Conservation (phyloP, 2,113 vertebrate species). For the Gracilinanus agilis region DNA sequence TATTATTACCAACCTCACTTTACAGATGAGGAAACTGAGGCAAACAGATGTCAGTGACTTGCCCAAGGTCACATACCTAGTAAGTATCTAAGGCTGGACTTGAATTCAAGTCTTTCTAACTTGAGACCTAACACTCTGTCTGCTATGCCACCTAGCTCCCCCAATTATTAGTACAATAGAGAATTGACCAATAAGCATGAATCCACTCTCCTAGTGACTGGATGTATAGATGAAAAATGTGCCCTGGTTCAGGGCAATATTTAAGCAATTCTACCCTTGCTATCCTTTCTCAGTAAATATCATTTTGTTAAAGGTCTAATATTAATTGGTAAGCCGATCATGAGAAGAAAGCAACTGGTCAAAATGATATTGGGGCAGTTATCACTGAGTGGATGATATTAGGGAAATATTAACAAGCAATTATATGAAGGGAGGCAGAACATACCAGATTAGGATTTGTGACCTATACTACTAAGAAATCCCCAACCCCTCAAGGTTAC, state of each 20-base stretch:
- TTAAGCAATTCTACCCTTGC: neutral
- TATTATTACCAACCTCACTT: neutral
- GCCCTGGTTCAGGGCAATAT: neutral
- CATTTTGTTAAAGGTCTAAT: neutral
- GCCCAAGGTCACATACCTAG: no score
- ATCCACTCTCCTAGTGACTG: neutral
- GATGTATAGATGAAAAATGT: neutral
- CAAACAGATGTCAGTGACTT: no score
- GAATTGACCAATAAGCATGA: neutral
- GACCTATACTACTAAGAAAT: neutral
- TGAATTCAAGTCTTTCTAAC: no score
- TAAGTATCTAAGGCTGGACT: no score
- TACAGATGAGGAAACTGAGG: no score
- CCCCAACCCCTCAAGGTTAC: neutral
- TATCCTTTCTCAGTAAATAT: neutral
- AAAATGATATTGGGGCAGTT: neutral
- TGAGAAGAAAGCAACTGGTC: neutral
- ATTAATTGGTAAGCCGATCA: neutral
- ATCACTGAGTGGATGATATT: neutral
- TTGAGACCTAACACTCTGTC: neutral
- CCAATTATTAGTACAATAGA: neutral
- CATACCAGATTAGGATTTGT: neutral
- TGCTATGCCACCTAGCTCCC: neutral
- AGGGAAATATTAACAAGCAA: neutral
- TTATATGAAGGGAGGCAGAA: neutral